phyloP scores from a whole-genome alignment of 2,113 vertebrate genomes.

The Plectropomus leopardus region DNA sequence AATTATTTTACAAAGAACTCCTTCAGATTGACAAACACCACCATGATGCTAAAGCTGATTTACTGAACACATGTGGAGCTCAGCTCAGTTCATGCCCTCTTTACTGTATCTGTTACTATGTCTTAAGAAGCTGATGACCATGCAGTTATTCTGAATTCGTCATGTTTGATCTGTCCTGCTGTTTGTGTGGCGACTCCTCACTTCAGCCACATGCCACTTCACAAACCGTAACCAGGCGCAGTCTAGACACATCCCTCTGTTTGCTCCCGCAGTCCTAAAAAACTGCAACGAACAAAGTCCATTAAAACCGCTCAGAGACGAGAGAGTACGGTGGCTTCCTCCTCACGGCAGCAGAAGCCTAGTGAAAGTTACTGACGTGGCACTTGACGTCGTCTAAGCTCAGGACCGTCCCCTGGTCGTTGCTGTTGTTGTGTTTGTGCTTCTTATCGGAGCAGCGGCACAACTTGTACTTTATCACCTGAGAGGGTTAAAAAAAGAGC shows the following conservation, averaged over 20 bases:
- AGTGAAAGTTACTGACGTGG: constrained; percentile 92
- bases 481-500: constrained; percentile 39
- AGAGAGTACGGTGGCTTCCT: constrained; percentile 2
- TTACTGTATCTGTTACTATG: constrained; percentile 38
- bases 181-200: constrained; percentile 1
- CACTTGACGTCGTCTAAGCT: constrained; percentile 97
- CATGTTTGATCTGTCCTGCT: constrained; percentile 16
- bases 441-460: constrained; percentile 91
- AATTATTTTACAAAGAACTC: constrained; percentile 38
- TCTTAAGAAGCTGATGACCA: constrained; percentile 63
- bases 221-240: constrained; percentile 44
- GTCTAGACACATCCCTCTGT: constrained; percentile 36
- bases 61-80: constrained; percentile 37
- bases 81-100: constrained; percentile 18
- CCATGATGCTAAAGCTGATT: constrained; percentile 28
- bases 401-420: constrained; percentile 91
- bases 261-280: constrained; percentile 24
- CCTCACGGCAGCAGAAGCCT: constrained; percentile 24
- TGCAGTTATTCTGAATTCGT: constrained; percentile 50
- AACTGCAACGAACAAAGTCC: constrained; percentile 47
- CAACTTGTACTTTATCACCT: constrained; percentile 96
- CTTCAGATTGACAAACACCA: constrained; percentile 32
- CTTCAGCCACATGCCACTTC: constrained; percentile 16
- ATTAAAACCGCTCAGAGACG: not conserved
- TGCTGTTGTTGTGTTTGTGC: constrained; percentile 89